A percentile compares a stretch with the other conserved stretches of the same genome.
phyloP scores from a whole-genome alignment of 1,140 invertebrate species.

The Drosophila bocqueti region DNA sequence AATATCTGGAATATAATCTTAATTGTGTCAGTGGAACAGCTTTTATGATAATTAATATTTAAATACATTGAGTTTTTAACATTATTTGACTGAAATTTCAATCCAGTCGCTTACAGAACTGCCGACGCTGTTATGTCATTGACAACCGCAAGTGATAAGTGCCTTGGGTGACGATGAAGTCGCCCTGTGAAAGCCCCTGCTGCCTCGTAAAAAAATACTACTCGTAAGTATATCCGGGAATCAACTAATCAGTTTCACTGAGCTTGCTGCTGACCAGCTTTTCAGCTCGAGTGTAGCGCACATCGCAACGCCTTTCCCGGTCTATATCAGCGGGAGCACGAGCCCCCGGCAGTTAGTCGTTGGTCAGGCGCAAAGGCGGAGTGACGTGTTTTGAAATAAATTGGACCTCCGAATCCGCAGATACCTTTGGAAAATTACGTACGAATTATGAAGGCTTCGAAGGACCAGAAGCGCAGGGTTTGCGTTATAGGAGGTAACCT shows the following conservation, averaged over 20 bases:
- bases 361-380: constrained; percentile 19
- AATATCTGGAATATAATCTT: not conserved
- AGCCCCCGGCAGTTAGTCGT: constrained; percentile 38
- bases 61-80: not conserved
- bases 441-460: constrained; percentile 48
- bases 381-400: constrained; percentile 14
- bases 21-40: constrained; percentile 9
- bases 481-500: constrained; percentile 88
- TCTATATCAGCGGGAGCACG: constrained; percentile 43
- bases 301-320: constrained; percentile 12
- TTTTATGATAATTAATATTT: constrained; percentile 1
- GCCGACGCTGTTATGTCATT: constrained; percentile 33
- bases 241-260: constrained; percentile 2
- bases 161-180: not conserved
- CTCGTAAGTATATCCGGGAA: not conserved
- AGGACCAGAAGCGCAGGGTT: constrained; percentile 63
- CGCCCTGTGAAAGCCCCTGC: constrained; percentile 26
- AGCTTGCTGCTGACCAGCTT: not conserved
- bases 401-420: not conserved
- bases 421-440: not conserved
- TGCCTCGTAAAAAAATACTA: not conserved
- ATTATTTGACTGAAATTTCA: constrained; percentile 5
- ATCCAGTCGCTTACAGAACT: constrained; percentile 24
- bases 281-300: constrained; percentile 18
- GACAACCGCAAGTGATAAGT: constrained; percentile 29